Evolutionary conservation across 1,140 invertebrate species (phyloP), one percentile per base, ranked within the genome.

Genomic region (Gonatopus flavifemur): DNA sequence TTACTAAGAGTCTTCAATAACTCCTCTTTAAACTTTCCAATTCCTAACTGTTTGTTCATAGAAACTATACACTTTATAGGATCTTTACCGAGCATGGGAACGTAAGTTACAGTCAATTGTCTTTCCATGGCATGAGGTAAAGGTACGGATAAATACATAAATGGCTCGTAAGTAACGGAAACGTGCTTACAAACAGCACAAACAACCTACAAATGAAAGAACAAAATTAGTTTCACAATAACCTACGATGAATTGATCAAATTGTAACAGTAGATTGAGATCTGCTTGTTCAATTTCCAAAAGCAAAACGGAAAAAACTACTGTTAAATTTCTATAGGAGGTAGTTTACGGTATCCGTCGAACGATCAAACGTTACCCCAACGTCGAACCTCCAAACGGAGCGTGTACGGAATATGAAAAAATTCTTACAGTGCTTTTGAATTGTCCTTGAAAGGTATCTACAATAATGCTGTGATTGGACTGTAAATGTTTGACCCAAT

Each of bases 131-230:
- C 85, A 57, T 83, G 79, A 35, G 86, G 86, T 43, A 89, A 70
- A 6, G 86, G 86, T 28, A 89, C 82, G 13, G 86, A 86, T 3
- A 89, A 74, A 67, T 88, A 88, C 85, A 88, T 88, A 55, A 89
- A 89, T 24, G 87, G 86, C 59, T 89, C 87, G 59, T 86, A 87
- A 8, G 86, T 88, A 8, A 87, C 82, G 3, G 86, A 88, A 10
- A 85, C 77, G 65, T 86, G 85, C 28, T 80, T 80, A 70, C 87
- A 89, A 30, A 78, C 79, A n/a, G 80, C 81, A 58, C 87, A 89
- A 19, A 86, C 80, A 41, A 88, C 84, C 86, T 87, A 63, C 1
- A 77, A 79, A 43, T 32, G 30, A 55, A 43, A 49, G n/a, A n/a
- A n/a, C n/a, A 38, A 40, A 44, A 49, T 49, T 22, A 31, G 10